These are phyloP conservation scores for Gallinago stenura DNA, from an alignment of 2,797 vertebrate genomes.

Conservation along the genomic window DNA sequence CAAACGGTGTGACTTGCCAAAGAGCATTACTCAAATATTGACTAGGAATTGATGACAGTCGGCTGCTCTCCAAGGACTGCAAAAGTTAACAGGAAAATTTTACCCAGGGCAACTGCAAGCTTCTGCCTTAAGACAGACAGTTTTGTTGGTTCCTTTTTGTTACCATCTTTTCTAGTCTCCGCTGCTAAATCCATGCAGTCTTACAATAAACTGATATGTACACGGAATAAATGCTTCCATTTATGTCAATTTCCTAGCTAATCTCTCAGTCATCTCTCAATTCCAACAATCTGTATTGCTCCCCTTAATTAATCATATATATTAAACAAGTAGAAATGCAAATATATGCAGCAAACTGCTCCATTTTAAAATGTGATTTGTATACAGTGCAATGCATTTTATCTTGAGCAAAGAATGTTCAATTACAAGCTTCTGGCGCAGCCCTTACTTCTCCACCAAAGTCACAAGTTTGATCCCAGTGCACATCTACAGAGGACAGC, in stretches of 20 bases:
- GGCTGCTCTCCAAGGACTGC: constrained; percentile 32
- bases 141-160: background rate
- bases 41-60: constrained; percentile 53
- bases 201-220: background rate
- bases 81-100: constrained; percentile 57
- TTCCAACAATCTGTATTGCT: background rate
- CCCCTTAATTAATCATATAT: background rate
- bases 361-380: background rate
- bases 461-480: background rate
- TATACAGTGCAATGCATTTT: background rate
- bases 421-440: background rate
- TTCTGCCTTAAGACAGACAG: background rate
- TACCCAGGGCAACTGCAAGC: background rate
- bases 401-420: background rate
- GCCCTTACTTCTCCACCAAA: background rate
- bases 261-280: background rate
- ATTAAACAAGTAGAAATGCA: background rate
- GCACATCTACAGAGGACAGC: background rate
- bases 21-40: constrained; percentile 73
- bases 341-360: background rate
- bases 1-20: constrained; percentile 55
- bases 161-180: background rate
- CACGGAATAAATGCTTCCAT: background rate
- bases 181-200: background rate
- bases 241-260: background rate